These are phyloP conservation scores for Siphonodentalium dalli DNA, from an alignment of 2,888 invertebrate species.

Conservation along the genomic window DNA sequence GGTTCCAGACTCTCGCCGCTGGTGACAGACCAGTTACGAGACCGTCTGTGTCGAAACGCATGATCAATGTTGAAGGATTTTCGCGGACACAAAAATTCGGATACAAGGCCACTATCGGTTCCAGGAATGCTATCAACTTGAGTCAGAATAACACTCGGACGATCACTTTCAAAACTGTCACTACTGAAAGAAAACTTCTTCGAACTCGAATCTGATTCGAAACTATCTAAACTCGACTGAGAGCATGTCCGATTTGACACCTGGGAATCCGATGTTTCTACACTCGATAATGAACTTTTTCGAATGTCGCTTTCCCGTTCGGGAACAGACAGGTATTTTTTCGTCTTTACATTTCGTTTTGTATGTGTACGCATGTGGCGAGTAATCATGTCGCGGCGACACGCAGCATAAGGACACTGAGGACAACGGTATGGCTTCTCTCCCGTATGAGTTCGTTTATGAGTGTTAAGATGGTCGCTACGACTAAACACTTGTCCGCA, in stretches of 20 bases:
- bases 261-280: constrained; percentile 52
- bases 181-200: too few species aligned
- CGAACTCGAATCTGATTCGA: constrained; percentile 44
- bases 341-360: constrained; percentile 51
- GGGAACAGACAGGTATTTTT: constrained; percentile 52
- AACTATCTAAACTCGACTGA: constrained; percentile 54
- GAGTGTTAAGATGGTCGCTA: constrained; percentile 97
- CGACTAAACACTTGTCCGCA: constrained; percentile 93
- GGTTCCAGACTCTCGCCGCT: constrained; percentile 52
- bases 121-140: too few species aligned
- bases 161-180: too few species aligned
- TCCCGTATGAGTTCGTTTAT: constrained; percentile 97
- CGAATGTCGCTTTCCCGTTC: constrained; percentile 43
- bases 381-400: constrained; percentile 98
- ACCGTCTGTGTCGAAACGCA: too few species aligned
- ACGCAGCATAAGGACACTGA: constrained; percentile 98
- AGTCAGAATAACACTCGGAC: too few species aligned
- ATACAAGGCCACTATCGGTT: too few species aligned
- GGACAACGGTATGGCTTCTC: constrained; percentile 88
- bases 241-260: constrained; percentile 48
- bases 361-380: constrained; percentile 93
- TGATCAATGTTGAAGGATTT: too few species aligned
- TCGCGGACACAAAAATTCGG: too few species aligned
- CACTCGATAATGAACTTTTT: constrained; percentile 51
- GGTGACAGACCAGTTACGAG: constrained; percentile 44